Percentiles rank a stretch among this genome's conserved stretches.
Evolutionary conservation across 2,797 vertebrate species (phyloP).

Genomic region (Hemitrygon akajei): DNA sequence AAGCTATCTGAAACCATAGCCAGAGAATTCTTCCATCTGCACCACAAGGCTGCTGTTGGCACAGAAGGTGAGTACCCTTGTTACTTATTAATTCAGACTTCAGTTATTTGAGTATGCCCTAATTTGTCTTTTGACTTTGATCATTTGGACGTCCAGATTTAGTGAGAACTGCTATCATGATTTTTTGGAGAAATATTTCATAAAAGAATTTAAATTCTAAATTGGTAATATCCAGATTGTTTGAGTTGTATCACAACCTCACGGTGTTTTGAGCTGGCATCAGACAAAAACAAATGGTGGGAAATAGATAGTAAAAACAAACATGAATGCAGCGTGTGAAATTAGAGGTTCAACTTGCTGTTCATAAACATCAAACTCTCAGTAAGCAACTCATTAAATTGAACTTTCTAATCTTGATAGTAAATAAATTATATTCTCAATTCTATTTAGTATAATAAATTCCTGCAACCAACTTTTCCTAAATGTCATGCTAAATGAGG

Average conservation of each 20-base stretch:
- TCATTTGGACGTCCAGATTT: neutral
- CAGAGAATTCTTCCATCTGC: slow-evolving; percentile 78
- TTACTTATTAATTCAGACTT: neutral
- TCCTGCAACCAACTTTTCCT: too few relatives aligned
- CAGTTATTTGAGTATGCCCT: neutral
- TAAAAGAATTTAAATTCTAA: neutral
- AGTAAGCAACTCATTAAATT: neutral
- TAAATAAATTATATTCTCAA: too few relatives aligned
- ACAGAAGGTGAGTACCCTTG: slow-evolving; percentile 45
- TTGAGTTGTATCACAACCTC: too few relatives aligned
- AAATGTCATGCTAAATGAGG: too few relatives aligned
- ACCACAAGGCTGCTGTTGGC: slow-evolving; percentile 51
- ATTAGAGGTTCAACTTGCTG: neutral
- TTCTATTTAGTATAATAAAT: too few relatives aligned
- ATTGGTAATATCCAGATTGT: too few relatives aligned
- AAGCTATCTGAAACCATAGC: slow-evolving; percentile 83
- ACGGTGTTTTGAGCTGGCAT: neutral
- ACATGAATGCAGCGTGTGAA: neutral
- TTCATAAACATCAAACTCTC: neutral
- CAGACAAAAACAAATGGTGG: neutral
- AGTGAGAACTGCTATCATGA: neutral
- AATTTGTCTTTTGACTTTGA: neutral
- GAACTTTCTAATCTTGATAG: too few relatives aligned
- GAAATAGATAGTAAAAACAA: neutral
- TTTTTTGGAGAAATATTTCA: neutral